Base-by-base conservation (phyloP, 2,797 vertebrate genomes). In the Karalla daura region DNA sequence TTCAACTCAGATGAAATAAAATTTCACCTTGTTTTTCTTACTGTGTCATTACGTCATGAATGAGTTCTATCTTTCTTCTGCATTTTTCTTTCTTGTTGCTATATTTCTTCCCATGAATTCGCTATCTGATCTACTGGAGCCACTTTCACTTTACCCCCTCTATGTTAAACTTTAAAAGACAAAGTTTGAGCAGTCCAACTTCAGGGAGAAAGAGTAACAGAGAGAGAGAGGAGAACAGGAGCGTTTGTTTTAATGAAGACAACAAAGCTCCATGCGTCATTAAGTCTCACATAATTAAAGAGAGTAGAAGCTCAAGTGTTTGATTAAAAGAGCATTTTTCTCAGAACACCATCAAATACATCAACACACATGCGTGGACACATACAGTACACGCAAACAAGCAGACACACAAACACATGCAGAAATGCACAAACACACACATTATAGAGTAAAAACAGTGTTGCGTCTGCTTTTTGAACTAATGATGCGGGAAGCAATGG, bases 211-310 rank as follows among this genome's bases (percentile, higher is more conserved):
- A 23, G 21, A 27, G 28, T 54, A 23, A 45, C 39, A 32, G 27
- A 17, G 21, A 28, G 28, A 32, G 12, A 10, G 28, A 28, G 61
- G 5, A 35, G 28, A 12, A n/a, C n/a, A 39, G 8, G 47, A 28
- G 52, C 15, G 21, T 55, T 60, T 65, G 59, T 76, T 81, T 73
- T 88, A 90, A 88, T 86, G 85, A 88, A 90, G 77, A 80, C 82
- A 80, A 74, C 73, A 72, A 76, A 71, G 69, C 63, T 79, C 23
- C 20, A 40, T 33, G 86, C 83, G 64, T 86, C 88, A 88, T 92
- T 91, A 91, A 61, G 64, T 76, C 70, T 44, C 79, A 65, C 82
- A 77, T 91, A 92, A 92, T 92, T 92, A 91, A 90, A 88, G 80
- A 67, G 77, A 78, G 81, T 80, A 61, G 72, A 87, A 81, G 81